Evolutionary conservation across 37 sponge, comb jelly and placozoan species (phyloP).

Genomic region (Tethya wilhelma): DNA sequence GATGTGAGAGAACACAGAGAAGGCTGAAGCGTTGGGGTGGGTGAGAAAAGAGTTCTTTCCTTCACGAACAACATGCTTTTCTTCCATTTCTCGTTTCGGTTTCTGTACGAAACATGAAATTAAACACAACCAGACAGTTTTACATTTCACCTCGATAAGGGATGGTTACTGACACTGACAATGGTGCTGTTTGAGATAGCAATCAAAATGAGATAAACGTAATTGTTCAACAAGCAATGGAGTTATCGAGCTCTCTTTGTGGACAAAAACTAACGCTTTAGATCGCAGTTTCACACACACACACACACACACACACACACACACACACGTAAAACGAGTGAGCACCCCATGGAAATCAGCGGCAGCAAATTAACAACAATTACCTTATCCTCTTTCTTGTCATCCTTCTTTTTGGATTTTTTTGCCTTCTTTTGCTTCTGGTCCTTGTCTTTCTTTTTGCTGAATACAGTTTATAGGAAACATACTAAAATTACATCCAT

Average conservation of each 20-base stretch:
- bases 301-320: too few species aligned
- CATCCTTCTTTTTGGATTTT: constrained; percentile 50
- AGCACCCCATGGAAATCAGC: too few species aligned
- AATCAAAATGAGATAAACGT: neutral
- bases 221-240: neutral
- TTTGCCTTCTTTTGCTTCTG: constrained; percentile 44
- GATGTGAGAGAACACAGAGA: constrained; percentile 72
- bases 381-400: constrained; percentile 32
- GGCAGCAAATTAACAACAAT: too few species aligned
- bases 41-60: constrained; percentile 69
- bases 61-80: constrained; percentile 69
- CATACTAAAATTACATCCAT: neutral
- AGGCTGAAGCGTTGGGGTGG: constrained; percentile 63
- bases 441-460: constrained; percentile 19
- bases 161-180: too few species aligned
- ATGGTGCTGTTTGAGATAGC: too few species aligned
- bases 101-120: constrained; percentile 4
- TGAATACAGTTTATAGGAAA: neutral
- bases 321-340: too few species aligned
- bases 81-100: constrained; percentile 22
- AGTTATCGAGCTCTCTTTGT: neutral
- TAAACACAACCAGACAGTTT: neutral
- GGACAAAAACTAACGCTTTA: too few species aligned
- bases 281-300: too few species aligned
- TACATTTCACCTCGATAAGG: neutral